Conservation (phyloP, 2,888 invertebrate genomes). For the Cryptocephalus primarius region DNA sequence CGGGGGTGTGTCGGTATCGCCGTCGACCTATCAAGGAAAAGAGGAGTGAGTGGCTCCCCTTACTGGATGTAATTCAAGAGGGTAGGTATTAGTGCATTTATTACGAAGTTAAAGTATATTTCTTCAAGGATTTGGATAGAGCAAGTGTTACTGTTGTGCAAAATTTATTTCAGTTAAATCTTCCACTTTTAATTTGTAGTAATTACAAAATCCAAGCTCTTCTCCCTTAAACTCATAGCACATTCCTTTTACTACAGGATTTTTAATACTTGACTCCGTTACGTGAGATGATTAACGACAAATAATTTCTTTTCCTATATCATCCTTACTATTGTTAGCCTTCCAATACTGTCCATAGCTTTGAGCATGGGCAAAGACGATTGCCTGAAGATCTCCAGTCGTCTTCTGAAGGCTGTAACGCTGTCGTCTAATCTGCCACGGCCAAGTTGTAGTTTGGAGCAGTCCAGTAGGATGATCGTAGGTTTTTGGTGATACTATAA, state of each 20-base stretch:
- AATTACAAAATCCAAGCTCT: no score
- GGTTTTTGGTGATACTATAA: slow-evolving; percentile 65
- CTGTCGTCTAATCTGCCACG: slow-evolving; percentile 78
- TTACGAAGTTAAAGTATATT: no score
- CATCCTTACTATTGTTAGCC: slow-evolving; percentile 70
- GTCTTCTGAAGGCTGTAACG: slow-evolving; percentile 70
- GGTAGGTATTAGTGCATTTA: no score
- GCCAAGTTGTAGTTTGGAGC: slow-evolving; percentile 80
- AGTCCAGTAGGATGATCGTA: slow-evolving; percentile 76
- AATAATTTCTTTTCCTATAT: neutral
- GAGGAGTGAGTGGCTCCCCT: neutral
- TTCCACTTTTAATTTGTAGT: no score
- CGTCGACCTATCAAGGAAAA: slow-evolving; percentile 55
- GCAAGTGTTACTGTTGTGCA: no score
- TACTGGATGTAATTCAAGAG: neutral
- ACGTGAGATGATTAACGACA: neutral
- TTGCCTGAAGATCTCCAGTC: slow-evolving; percentile 79
- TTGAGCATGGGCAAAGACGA: slow-evolving; percentile 83
- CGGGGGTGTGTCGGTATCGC: slow-evolving; percentile 68
- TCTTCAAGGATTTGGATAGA: no score
- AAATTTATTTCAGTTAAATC: no score
- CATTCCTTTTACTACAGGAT: no score
- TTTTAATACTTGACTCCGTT: no score
- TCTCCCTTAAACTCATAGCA: no score
- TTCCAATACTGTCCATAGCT: slow-evolving; percentile 66